Conservation (phyloP, 2,797 vertebrate species). For the Sebastes taczanowskii region DNA sequence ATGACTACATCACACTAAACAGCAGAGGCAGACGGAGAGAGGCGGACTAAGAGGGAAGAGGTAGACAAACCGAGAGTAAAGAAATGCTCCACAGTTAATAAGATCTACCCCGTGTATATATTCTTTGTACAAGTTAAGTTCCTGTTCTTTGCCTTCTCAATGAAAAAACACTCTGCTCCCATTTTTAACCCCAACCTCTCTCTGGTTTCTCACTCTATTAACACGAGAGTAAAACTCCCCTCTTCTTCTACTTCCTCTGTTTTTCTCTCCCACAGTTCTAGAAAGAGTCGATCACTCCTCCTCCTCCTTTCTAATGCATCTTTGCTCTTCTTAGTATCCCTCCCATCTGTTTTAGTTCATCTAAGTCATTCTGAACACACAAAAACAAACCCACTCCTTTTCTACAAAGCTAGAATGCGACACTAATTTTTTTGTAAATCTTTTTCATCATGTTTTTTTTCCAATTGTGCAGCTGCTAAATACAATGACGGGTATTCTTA, state of each 20-base stretch:
- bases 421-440: slow-evolving; percentile 60
- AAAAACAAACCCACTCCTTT: neutral
- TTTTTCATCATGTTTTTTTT: slow-evolving; percentile 43
- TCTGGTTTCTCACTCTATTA: neutral
- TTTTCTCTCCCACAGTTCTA: neutral
- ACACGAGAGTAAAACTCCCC: neutral
- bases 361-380: neutral
- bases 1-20: slow-evolving; percentile 22
- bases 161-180: neutral
- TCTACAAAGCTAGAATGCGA: slow-evolving; percentile 38
- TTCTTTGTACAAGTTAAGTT: slow-evolving; percentile 36
- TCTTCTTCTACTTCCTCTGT: neutral
- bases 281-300: neutral
- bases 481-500: slow-evolving; percentile 6
- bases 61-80: slow-evolving; percentile 54
- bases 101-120: slow-evolving; percentile 12
- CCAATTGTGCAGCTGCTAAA: slow-evolving; percentile 41
- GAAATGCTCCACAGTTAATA: slow-evolving; percentile 56
- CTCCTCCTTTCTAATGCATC: neutral
- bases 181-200: neutral
- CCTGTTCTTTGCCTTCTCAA: neutral
- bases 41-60: slow-evolving; percentile 47
- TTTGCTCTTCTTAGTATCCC: neutral
- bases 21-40: slow-evolving; percentile 36
- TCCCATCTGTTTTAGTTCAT: neutral